Percentiles rank a stretch among this genome's conserved stretches.
Conservation (phyloP, 64 coral and sea anemone species). For the Montipora capricornis region DNA sequence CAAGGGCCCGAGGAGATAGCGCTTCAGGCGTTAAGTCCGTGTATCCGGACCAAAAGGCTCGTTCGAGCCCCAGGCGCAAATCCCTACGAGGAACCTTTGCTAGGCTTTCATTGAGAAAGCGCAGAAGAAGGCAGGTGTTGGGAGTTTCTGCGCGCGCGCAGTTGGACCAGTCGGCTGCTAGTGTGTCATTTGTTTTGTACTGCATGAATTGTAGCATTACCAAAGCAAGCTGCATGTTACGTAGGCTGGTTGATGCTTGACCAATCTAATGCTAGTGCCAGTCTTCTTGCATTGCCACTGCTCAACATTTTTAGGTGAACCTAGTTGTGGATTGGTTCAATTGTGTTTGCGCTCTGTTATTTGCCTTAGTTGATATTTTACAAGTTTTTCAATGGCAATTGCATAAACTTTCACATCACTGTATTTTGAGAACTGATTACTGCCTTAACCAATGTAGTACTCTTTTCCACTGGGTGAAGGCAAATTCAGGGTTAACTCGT, state of each 20-base stretch:
- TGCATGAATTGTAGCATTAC: background rate
- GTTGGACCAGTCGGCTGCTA: constrained; percentile 45
- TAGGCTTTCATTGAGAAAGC: constrained; percentile 83
- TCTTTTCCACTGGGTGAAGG: no score
- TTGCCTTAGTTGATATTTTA: background rate
- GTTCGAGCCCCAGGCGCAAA: constrained; percentile 60
- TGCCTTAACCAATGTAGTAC: no score
- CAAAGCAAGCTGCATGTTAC: background rate
- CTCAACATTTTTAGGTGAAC: background rate
- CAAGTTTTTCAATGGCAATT: background rate
- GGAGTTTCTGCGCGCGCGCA: constrained; percentile 20
- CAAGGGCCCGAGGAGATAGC: constrained; percentile 72
- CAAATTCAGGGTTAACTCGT: no score
- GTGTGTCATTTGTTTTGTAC: background rate
- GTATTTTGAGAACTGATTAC: no score
- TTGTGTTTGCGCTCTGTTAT: background rate
- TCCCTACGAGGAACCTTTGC: constrained; percentile 76
- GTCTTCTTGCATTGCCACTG: background rate
- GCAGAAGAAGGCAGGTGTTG: constrained; percentile 83
- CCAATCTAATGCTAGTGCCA: background rate
- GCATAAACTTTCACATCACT: background rate
- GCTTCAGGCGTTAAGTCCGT: constrained; percentile 66
- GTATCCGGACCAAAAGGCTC: constrained; percentile 75
- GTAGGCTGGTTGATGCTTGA: background rate
- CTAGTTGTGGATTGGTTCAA: constrained; percentile 41